Base-by-base conservation (phyloP, 2,113 vertebrate genomes). In the Anthoscopus minutus region DNA sequence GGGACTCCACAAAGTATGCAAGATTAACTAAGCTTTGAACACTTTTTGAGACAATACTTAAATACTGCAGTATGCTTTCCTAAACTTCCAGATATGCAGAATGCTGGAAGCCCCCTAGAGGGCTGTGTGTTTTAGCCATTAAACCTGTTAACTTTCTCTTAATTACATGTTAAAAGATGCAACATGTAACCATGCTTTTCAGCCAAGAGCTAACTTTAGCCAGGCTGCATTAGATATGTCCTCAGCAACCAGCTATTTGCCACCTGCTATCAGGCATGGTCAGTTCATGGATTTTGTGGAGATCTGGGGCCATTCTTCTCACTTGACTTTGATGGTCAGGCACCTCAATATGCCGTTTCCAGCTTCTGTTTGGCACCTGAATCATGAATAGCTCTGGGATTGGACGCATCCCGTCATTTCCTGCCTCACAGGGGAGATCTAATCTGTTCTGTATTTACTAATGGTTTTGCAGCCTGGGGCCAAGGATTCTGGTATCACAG, bases 131-230 rank as follows among this genome's bases (percentile, higher is more conserved):
- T 86, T 96, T 90, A 95, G 78, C 90, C 56, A 84, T 93, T 95
- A 92, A 93, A 95, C 62, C 88, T 64, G 93, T 86, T 95, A 93
- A 94, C 90, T 94, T 93, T 90, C 61, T 92, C 11, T 93, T 95
- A 72, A 79, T 93, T 94, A 74, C 56, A 4, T 90, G 96, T 96
- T 92, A 96, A 88, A 97, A 96, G 81, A 88, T 83, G 91, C 74
- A 92, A 86, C 69, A 13, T 40, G 58, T 70, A 93, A 86, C 66
- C 57, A 24, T 71, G 45, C 45, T 83, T 76, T 93, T 82, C 56
- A 78, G 76, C 72, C 65, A 89, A 88, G 78, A 91, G 62, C 57
- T 66, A 7, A 54, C 53, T 84, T 92, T 56, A 79, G 77, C 65
- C 47, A 42, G 53, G 25, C 72, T 82, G 38, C 40, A 38, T 72